phyloP scores from a whole-genome alignment of 1,140 invertebrate genomes.

The Lepidurus couesii region DNA sequence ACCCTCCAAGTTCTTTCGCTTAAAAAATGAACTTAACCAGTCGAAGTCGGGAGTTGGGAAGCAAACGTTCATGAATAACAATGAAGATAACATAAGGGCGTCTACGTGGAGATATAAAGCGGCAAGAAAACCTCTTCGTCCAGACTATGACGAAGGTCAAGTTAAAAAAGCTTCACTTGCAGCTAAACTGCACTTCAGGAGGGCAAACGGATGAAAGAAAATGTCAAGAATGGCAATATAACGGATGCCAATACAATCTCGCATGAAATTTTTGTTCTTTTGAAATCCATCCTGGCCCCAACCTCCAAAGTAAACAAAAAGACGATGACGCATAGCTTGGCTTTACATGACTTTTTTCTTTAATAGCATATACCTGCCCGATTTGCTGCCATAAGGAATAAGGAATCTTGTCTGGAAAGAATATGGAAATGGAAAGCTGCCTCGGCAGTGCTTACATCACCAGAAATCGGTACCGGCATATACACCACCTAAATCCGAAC shows the following conservation, averaged over 20 bases:
- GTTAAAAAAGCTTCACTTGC: not conserved
- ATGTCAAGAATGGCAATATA: not conserved
- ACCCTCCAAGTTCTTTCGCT: not conserved
- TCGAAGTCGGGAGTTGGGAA: not conserved
- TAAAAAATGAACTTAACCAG: not conserved
- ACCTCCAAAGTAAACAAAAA: not conserved
- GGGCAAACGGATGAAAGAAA: not conserved
- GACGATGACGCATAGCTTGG: slow-evolving; percentile 6
- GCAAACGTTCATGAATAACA: slow-evolving; percentile 1
- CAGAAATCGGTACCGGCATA: too few species aligned
- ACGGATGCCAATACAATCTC: slow-evolving; percentile 1
- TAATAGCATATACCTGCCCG: not conserved
- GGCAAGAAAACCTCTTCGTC: not conserved
- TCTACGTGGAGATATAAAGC: not conserved
- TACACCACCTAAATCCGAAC: too few species aligned
- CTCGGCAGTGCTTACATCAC: not conserved
- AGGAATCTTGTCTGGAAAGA: not conserved
- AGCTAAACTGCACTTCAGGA: not conserved
- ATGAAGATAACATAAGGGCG: not conserved
- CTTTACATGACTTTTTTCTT: too few species aligned
- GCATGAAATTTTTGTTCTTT: not conserved
- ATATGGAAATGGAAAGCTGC: not conserved
- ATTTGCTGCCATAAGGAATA: not conserved
- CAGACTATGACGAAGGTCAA: not conserved
- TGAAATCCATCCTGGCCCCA: not conserved